A percentile compares a stretch with the other conserved stretches of the same genome.
phyloP scores from a whole-genome alignment of 1,140 invertebrate species.

The Drosophila santomea region DNA sequence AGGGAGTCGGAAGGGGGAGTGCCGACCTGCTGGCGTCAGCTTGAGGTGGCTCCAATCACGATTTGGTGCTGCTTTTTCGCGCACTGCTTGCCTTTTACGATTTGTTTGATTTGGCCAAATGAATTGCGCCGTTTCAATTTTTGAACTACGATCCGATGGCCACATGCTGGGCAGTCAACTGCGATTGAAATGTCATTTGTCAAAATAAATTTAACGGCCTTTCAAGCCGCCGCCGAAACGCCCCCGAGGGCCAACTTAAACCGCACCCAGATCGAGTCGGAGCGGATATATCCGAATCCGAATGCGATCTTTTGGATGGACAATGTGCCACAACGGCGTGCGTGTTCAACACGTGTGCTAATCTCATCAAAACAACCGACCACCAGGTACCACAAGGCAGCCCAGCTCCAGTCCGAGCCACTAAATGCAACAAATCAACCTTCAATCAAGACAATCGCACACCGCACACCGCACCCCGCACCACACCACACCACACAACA shows the following conservation, averaged over 20 bases:
- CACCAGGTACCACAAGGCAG: slow-evolving; percentile 27
- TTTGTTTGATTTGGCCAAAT: slow-evolving; percentile 82
- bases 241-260: slow-evolving; percentile 25
- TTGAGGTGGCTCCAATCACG: slow-evolving; percentile 81
- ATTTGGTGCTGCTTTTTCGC: slow-evolving; percentile 51
- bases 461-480: neutral
- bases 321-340: slow-evolving; percentile 48
- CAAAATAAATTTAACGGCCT: slow-evolving; percentile 83
- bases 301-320: slow-evolving; percentile 16
- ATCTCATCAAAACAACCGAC: slow-evolving; percentile 76
- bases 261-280: slow-evolving; percentile 20
- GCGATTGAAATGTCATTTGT: slow-evolving; percentile 84
- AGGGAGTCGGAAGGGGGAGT: slow-evolving; percentile 14
- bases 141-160: slow-evolving; percentile 66
- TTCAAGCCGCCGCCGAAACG: slow-evolving; percentile 63
- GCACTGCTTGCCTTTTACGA: slow-evolving; percentile 76
- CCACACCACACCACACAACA: neutral
- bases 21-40: slow-evolving; percentile 66
- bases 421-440: slow-evolving; percentile 83
- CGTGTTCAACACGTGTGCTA: slow-evolving; percentile 85
- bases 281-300: slow-evolving; percentile 1
- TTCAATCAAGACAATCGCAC: slow-evolving; percentile 75
- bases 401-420: slow-evolving; percentile 32
- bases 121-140: slow-evolving; percentile 79
- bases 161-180: slow-evolving; percentile 71